These are phyloP conservation scores for Ophion obscuratus DNA, from an alignment of 2,888 invertebrate genomes.

Conservation along the genomic window DNA sequence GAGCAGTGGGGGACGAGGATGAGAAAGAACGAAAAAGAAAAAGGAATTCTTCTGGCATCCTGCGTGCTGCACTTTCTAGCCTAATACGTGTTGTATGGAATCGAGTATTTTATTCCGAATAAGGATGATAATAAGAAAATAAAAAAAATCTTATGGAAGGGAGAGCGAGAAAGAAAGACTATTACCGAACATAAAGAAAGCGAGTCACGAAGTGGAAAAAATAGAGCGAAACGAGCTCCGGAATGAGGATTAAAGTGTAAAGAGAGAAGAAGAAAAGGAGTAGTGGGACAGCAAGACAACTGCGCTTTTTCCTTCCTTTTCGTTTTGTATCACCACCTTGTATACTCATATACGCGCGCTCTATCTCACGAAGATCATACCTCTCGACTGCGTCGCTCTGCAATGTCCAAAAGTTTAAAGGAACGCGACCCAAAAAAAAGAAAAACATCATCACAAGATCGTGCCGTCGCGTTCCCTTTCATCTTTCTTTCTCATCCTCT, in stretches of 20 bases:
- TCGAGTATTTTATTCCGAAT: background rate
- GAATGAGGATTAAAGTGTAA: conserved; percentile 34
- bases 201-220: conserved; percentile 55
- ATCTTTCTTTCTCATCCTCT: conserved; percentile 36
- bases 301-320: conserved; percentile 6
- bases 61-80: conserved; percentile 38
- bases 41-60: conserved; percentile 19
- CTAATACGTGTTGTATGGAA: conserved; percentile 14
- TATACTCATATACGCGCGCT: conserved; percentile 33
- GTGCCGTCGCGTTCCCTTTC: conserved; percentile 44
- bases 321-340: background rate
- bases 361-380: conserved; percentile 51
- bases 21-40: background rate
- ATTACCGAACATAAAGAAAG: conserved; percentile 40
- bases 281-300: conserved; percentile 10
- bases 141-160: background rate
- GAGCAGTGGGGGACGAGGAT: background rate
- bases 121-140: background rate
- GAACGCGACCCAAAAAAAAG: conserved; percentile 27
- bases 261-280: conserved; percentile 34
- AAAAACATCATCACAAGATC: conserved; percentile 20
- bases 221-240: conserved; percentile 18
- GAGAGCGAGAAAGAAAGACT: background rate
- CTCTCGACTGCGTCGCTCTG: conserved; percentile 38
- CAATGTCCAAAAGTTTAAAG: conserved; percentile 34